Evolutionary conservation across 2,888 invertebrate genomes (phyloP), one percentile per base, ranked within the genome.

Genomic region (Lumbricus terrestris): DNA sequence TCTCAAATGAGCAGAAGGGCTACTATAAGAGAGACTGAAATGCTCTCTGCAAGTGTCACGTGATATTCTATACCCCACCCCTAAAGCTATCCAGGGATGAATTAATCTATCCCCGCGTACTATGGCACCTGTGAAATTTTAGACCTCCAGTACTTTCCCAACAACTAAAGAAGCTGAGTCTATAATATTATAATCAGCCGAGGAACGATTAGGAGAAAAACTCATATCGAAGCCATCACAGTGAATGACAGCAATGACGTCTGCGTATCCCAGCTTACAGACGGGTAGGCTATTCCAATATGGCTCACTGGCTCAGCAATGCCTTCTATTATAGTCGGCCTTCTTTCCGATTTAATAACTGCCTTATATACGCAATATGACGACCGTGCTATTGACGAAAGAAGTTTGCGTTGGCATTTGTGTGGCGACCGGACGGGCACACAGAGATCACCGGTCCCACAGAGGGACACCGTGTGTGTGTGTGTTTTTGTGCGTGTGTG

Each of bases 291-390:
- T n/a, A 69, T 69, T 69, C 29, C 29, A 69, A 69, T 69, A 69
- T 69, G 69, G 69, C 69, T n/a, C 29, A n/a, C 29, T 69, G 69
- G 69, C 69, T n/a, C 29, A n/a, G 29, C 69, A 69, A 8, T n/a
- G n/a, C 69, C n/a, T 69, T 69, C 69, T 13, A n/a, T 69, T 69
- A 69, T 69, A 5, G 69, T n/a, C 69, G 8, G 69, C 8, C 69
- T n/a, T 69, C 69, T n/a, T 29, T 69, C 69, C 69, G 69, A 69
- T 69, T 69, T 69, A 69, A 69, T 69, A 69, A 69, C 69, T n/a
- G 69, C 69, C 69, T 69, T 69, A n/a, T 69, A n/a, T 69, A n/a
- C 69, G 69, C 69, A 69, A 69, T 69, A 69, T 69, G 69, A 69
- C 69, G n/a, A n/a, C n/a, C n/a, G n/a, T 0, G 13, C 69, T 69